Base-by-base conservation (phyloP, 1,140 invertebrate species). In the Ceratitis capitata region DNA sequence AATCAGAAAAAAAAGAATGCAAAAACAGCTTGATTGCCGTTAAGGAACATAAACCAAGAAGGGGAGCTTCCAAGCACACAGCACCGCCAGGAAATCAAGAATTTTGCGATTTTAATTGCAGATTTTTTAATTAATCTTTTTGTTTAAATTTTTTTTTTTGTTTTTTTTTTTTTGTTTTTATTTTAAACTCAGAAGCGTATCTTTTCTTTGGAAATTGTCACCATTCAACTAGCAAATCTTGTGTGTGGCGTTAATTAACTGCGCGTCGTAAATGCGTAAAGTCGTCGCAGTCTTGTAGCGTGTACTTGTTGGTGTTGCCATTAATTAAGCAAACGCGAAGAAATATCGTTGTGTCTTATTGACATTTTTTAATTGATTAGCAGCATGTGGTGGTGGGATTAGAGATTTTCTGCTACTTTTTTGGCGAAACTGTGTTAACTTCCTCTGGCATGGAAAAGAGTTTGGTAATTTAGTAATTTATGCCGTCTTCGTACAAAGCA, bases 361-460 rank as follows among this genome's bases (percentile, higher is more conserved):
- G 69, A 78, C 69, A 42, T 10, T 69, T 78, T 78, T 78, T 78
- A 78, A 78, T 78, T 78, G 69, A 78, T 78, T 78, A 42, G n/a
- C 39, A 23, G 69, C 35, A 26, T 78, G 35, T 23, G 69, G 35
- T 23, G 69, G 69, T 78, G 12, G 35, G 35, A 78, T 78, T 78
- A 6, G 32, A 12, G 29, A 2, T 35, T 35, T 56, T 56, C 51
- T 56, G 51, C 14, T 19, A 56, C 6, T 56, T 56, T n/a, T n/a
- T n/a, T n/a, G n/a, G n/a, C n/a, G n/a, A n/a, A n/a, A n/a, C n/a
- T n/a, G n/a, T n/a, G n/a, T n/a, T n/a, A n/a, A n/a, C n/a, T n/a
- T n/a, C n/a, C n/a, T n/a, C n/a, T n/a, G n/a, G n/a, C n/a, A n/a
- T n/a, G n/a, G n/a, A n/a, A n/a, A n/a, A n/a, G n/a, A n/a, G n/a